Conservation (phyloP, 23 tunicate species). For the Corella eumyota region DNA sequence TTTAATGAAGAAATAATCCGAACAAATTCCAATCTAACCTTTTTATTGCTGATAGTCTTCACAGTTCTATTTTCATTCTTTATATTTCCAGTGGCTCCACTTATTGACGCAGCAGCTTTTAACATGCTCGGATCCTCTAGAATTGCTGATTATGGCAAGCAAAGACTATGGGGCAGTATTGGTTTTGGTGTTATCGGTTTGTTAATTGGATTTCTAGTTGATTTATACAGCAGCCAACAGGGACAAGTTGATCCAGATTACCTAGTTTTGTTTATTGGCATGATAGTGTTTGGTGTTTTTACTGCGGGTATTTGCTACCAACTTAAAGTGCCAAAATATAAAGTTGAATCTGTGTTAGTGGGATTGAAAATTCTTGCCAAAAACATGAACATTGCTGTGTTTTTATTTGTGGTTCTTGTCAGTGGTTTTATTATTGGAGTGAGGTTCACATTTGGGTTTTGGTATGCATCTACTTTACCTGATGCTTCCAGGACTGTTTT, state of each 20-base stretch:
- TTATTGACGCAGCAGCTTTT: slow-evolving; percentile 66
- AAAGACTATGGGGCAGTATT: slow-evolving; percentile 71
- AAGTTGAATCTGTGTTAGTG: slow-evolving; percentile 20
- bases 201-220: slow-evolving; percentile 20
- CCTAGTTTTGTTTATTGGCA: slow-evolving; percentile 29
- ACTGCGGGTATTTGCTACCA: slow-evolving; percentile 9
- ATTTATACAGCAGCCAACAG: slow-evolving; percentile 4
- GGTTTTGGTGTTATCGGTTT: slow-evolving; percentile 65
- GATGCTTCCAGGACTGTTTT: slow-evolving; percentile 28
- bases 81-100: slow-evolving; percentile 35
- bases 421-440: slow-evolving; percentile 20
- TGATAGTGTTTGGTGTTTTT: slow-evolving; percentile 8
- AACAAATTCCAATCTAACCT: slow-evolving; percentile 38
- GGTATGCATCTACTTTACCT: slow-evolving; percentile 32
- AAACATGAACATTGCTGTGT: slow-evolving; percentile 8
- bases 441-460: slow-evolving; percentile 40
- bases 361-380: slow-evolving; percentile 8
- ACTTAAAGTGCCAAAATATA: slow-evolving; percentile 34
- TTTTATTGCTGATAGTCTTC: slow-evolving; percentile 24
- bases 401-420: slow-evolving; percentile 24
- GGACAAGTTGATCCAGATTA: slow-evolving; percentile 8
- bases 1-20: too few relatives aligned
- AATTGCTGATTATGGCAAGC: slow-evolving; percentile 44
- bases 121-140: slow-evolving; percentile 34
- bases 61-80: slow-evolving; percentile 37